Conservation (phyloP, 2,113 vertebrate genomes). For the Sporophila hypoxantha region DNA sequence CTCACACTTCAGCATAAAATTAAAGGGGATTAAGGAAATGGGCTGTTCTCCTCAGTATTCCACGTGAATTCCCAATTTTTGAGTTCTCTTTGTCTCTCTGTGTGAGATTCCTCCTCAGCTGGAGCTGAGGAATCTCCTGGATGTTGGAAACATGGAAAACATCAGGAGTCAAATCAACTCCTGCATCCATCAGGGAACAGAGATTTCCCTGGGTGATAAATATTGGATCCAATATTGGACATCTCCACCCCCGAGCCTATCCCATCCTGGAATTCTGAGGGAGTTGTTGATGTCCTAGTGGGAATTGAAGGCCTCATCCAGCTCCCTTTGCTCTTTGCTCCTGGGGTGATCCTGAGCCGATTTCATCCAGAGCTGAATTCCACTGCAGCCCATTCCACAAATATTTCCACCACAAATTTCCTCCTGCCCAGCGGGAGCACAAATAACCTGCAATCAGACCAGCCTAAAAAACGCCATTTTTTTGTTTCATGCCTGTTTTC, state of each 20-base stretch:
- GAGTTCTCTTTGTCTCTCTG: neutral
- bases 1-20: neutral
- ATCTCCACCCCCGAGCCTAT: neutral
- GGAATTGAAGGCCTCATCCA: neutral
- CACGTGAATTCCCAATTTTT: neutral
- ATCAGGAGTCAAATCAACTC: neutral
- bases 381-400: fast-evolving
- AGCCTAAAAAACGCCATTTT: neutral
- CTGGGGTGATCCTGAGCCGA: fast-evolving
- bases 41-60: neutral
- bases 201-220: neutral
- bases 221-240: neutral
- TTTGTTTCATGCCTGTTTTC: neutral
- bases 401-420: neutral
- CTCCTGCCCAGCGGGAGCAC: fast-evolving
- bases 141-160: neutral
- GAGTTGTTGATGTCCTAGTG: neutral
- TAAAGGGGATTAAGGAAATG: neutral
- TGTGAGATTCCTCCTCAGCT: neutral
- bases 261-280: neutral
- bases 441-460: neutral
- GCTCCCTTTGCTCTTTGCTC: neutral
- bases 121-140: neutral
- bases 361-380: neutral
- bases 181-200: neutral